Evolutionary conservation across 2,888 invertebrate species (phyloP).

Genomic region (Amorpha juglandis): DNA sequence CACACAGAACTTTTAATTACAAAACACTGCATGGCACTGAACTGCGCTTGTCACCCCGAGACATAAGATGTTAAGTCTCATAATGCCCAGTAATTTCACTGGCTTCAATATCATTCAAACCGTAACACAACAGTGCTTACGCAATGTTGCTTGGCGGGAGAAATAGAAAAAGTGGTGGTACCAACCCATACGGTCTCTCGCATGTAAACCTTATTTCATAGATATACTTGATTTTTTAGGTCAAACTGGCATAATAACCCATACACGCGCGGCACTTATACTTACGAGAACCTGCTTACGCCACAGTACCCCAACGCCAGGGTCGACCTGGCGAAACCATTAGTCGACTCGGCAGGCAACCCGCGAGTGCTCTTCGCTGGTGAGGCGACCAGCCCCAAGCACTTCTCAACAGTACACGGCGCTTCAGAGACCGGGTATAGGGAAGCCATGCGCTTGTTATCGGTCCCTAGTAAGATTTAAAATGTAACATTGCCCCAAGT

Average conservation of each 20-base stretch:
- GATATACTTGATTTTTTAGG: too few relatives aligned
- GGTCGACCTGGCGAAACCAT: slow-evolving; percentile 83
- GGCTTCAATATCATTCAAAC: too few relatives aligned
- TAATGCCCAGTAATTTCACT: too few relatives aligned
- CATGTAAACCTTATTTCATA: too few relatives aligned
- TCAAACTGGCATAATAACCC: slow-evolving; percentile 89
- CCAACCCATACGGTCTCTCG: too few relatives aligned
- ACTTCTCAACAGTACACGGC: slow-evolving; percentile 89
- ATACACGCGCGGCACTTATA: slow-evolving; percentile 89
- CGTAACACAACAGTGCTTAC: too few relatives aligned
- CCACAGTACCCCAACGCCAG: slow-evolving; percentile 79
- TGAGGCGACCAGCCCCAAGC: slow-evolving; percentile 81
- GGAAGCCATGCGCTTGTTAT: slow-evolving; percentile 79
- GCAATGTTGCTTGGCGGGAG: too few relatives aligned
- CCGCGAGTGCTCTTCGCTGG: slow-evolving; percentile 85
- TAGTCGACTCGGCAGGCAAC: slow-evolving; percentile 69
- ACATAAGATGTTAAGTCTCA: too few relatives aligned
- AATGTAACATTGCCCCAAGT: background rate
- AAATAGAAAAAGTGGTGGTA: too few relatives aligned
- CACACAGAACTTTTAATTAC: too few relatives aligned
- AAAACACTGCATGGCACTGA: too few relatives aligned
- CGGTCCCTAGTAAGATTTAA: slow-evolving; percentile 42
- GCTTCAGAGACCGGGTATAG: slow-evolving; percentile 87
- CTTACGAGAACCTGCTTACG: slow-evolving; percentile 81
- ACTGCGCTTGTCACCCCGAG: too few relatives aligned